phyloP scores from a whole-genome alignment of 2,888 invertebrate species.

The Harmothoe impar region DNA sequence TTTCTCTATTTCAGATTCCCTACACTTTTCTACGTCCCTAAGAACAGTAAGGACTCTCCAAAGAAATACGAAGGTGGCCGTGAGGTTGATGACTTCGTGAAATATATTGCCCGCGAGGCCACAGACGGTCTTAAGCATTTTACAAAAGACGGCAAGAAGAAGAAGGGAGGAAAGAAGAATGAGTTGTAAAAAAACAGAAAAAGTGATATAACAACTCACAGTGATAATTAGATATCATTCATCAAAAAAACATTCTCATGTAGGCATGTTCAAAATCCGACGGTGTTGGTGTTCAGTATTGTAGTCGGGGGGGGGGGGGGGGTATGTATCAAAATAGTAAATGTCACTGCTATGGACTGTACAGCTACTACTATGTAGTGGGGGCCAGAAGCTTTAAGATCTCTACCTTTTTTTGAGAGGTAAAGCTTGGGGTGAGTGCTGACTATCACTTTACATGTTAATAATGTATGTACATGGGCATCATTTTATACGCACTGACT shows the following conservation, averaged over 20 bases:
- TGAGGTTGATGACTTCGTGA: conserved; percentile 95
- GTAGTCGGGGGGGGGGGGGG: background rate
- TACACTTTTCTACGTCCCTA: conserved; percentile 97
- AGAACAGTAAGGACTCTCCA: conserved; percentile 89
- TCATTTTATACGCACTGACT: background rate
- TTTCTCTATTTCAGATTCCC: conserved; percentile 88
- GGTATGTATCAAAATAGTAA: background rate
- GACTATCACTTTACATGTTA: background rate
- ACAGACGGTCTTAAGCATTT: conserved; percentile 93
- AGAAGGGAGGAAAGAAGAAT: conserved; percentile 70
- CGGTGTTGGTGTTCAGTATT: conserved; percentile 21
- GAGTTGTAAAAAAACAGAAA: background rate
- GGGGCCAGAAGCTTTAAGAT: background rate
- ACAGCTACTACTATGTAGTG: conserved; percentile 1
- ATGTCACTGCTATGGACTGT: background rate
- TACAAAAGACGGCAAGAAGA: conserved; percentile 90
- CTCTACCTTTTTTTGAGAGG: background rate
- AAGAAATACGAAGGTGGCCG: conserved; percentile 96
- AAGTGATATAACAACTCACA: background rate
- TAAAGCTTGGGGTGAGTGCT: background rate
- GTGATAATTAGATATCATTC: conserved; percentile 58
- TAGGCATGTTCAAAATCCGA: conserved; percentile 57
- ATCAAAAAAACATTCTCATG: conserved; percentile 48
- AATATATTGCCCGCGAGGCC: conserved; percentile 96
- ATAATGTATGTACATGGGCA: background rate